Evolutionary conservation across 1,140 invertebrate species (phyloP), one percentile per base, ranked within the genome.

Genomic region (Chironomus striatipennis): DNA sequence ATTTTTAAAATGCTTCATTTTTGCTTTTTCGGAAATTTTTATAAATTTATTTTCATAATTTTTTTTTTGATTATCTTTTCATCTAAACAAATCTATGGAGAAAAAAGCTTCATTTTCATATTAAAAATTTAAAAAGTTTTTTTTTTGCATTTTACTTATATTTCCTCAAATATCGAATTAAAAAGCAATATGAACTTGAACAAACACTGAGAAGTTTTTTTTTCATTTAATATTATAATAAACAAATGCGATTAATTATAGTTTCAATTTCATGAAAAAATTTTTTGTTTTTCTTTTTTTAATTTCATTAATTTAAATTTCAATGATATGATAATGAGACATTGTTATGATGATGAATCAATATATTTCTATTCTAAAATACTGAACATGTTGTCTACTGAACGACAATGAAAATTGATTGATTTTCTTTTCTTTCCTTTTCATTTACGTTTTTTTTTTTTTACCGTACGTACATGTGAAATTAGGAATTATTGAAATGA

Each of bases 41-140:
- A 2, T 34, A 73, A 57, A 47, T 74, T 47, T 57, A 74, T 34
- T 74, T n/a, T n/a, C n/a, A n/a, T n/a, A n/a, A 57, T 74, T 74
- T 47, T 57, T 9, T 47, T 47, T 20, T 20, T 57, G 9, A 20
- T 74, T 47, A 43, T 73, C 20, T 73, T 9, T 17, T 43, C 17
- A 21, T 73, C 43, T 21, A 73, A 20, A 43, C 17, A 9, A 73
- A 43, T 43, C 73, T 73, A 18, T 20, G 24, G 7, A 74, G 42
- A 74, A 72, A 24, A 24, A 72, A 72, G 20, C 70, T 72, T 72
- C 20, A 72, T 18, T 72, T 72, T 72, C 34, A 10, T 21, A 17
- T 72, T 24, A 21, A 72, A 72, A 72, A 21, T 72, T 72, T 24
- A 72, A 24, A 72, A 72, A 10, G 24, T 57, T 57, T 57, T 15